Conservation (phyloP, 1,140 invertebrate species). For the Trypoxylus dichotomus region DNA sequence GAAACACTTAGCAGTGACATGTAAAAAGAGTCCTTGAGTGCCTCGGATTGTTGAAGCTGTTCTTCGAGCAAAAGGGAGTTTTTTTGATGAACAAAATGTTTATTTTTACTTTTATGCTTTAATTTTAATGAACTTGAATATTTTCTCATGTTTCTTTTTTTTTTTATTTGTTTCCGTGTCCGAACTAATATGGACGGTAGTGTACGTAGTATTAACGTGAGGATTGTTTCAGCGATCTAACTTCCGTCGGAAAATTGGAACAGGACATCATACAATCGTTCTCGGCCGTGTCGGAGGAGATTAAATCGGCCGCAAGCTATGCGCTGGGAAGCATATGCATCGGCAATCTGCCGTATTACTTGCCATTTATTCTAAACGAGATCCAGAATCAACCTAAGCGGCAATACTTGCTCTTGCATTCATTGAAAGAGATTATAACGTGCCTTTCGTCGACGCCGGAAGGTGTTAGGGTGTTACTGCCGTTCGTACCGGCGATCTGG, state of each 20-base stretch:
- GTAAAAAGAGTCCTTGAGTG: too few relatives aligned
- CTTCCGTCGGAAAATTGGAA: slow-evolving; percentile 71
- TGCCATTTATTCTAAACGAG: slow-evolving; percentile 93
- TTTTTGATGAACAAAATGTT: too few relatives aligned
- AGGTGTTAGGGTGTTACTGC: slow-evolving; percentile 78
- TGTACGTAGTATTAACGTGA: too few relatives aligned
- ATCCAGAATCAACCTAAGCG: slow-evolving; percentile 91
- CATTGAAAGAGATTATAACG: slow-evolving; percentile 94
- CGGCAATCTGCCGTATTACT: slow-evolving; percentile 90
- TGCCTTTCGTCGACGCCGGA: slow-evolving; percentile 78
- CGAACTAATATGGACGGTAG: too few relatives aligned
- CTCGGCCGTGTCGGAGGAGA: slow-evolving; percentile 77
- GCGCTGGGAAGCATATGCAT: slow-evolving; percentile 93
- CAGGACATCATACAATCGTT: slow-evolving; percentile 78
- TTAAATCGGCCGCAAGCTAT: slow-evolving; percentile 96
- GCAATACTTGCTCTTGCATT: slow-evolving; percentile 95
- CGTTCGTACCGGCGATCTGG: slow-evolving; percentile 90
- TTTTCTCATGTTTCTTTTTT: too few relatives aligned
- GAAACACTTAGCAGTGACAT: too few relatives aligned
- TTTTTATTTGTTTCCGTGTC: too few relatives aligned
- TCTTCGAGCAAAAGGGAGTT: too few relatives aligned
- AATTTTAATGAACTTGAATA: too few relatives aligned
- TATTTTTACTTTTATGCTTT: too few relatives aligned
- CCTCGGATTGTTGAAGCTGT: too few relatives aligned
- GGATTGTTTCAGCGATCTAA: slow-evolving; percentile 71